Conservation (phyloP, 30 jellyfish, hydroid and myxozoan genomes). For the Morbakka virulenta region DNA sequence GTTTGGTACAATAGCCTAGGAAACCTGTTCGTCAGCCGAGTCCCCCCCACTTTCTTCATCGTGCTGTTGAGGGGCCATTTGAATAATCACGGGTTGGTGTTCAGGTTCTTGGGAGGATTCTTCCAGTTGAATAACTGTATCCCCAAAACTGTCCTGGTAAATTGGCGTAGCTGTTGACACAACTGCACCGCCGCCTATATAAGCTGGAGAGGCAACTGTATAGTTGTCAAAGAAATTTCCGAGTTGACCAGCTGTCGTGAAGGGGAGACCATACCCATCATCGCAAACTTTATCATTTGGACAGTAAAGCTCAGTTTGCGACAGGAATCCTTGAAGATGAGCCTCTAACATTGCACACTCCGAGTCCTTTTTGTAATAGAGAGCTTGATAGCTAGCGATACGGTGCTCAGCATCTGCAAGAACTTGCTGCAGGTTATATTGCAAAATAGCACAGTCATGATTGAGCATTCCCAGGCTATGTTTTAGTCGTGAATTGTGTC, state of each 20-base stretch:
- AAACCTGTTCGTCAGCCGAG: background rate
- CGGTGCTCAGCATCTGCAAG: conserved; percentile 73
- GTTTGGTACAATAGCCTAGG: too few species aligned
- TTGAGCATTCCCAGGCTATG: conserved; percentile 54
- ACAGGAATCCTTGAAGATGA: conserved; percentile 18
- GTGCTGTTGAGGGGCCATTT: background rate
- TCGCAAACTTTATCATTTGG: background rate
- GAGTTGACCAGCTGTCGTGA: background rate
- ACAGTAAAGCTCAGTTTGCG: background rate
- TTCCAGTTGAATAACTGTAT: background rate
- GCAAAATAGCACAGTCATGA: conserved; percentile 66
- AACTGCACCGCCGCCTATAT: background rate
- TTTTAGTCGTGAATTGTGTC: conserved; percentile 75
- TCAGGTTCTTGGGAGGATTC: background rate
- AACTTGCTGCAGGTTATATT: conserved; percentile 69
- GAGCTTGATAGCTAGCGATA: conserved; percentile 46
- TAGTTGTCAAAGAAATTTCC: background rate
- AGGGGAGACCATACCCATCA: background rate
- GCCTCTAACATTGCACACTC: conserved; percentile 60
- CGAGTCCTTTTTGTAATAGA: conserved; percentile 48
- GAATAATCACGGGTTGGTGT: background rate
- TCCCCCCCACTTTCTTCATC: background rate
- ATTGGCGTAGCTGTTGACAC: background rate
- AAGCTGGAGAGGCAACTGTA: background rate
- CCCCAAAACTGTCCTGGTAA: background rate